These are phyloP conservation scores for Limnephilus marmoratus DNA, from an alignment of 2,888 invertebrate genomes.

Conservation along the genomic window DNA sequence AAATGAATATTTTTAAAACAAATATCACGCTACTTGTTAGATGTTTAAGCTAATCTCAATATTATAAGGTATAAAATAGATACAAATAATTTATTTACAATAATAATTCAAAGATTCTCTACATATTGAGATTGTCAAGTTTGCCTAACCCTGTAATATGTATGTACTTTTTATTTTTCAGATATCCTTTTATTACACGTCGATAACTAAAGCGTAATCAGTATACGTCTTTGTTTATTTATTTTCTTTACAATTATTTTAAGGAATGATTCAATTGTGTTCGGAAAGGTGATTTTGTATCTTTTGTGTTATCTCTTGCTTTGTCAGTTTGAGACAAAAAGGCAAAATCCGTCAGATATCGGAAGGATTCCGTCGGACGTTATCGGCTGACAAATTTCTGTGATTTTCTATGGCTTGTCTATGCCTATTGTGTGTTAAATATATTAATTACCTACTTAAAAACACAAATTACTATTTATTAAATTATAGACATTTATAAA, in stretches of 20 bases:
- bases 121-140: not conserved
- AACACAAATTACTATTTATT: no score
- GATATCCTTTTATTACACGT: not conserved
- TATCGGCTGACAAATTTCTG: no score
- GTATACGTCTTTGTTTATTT: slow-evolving; percentile 10
- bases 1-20: not conserved
- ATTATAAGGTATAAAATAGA: not conserved
- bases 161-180: not conserved
- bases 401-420: no score
- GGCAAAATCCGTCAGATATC: no score
- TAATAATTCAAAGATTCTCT: not conserved
- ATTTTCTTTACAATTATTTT: not conserved
- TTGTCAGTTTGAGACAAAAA: no score
- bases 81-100: not conserved
- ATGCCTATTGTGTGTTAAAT: no score
- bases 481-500: no score
- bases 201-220: not conserved
- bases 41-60: not conserved
- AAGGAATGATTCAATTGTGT: not conserved
- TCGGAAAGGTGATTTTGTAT: no score
- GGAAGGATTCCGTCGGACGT: no score
- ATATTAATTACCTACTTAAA: no score
- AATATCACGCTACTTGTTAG: not conserved
- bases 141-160: not conserved
- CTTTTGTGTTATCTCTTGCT: no score